Evolutionary conservation across 2,797 vertebrate species (phyloP).

Genomic region (Propithecus perrieri): DNA sequence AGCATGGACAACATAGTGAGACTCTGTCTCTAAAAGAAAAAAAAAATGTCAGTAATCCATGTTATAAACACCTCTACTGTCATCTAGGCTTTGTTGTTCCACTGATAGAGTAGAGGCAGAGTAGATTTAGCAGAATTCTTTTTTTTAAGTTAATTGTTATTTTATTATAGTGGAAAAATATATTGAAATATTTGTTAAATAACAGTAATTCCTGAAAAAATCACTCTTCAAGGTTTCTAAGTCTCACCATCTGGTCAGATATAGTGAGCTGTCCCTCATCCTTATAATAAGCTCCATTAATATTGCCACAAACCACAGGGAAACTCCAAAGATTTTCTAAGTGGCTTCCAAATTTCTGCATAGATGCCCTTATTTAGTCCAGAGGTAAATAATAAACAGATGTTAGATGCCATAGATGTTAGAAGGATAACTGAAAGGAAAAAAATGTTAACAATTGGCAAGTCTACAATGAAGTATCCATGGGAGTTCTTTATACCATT

Average conservation of each 20-base stretch:
- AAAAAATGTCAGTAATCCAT: neutral
- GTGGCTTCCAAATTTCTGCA: slow-evolving; percentile 62
- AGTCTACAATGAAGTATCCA: neutral
- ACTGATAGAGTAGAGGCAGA: neutral
- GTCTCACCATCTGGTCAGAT: neutral
- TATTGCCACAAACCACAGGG: neutral
- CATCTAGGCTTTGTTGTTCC: neutral
- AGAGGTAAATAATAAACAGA: slow-evolving; percentile 42
- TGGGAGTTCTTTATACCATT: neutral
- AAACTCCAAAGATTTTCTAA: slow-evolving; percentile 36
- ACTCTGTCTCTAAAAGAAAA: neutral
- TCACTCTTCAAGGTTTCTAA: neutral
- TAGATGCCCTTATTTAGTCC: slow-evolving; percentile 30
- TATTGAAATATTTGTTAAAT: slow-evolving; percentile 60
- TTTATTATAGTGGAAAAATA: slow-evolving; percentile 76
- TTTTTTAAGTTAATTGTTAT: slow-evolving; percentile 16
- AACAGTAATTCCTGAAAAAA: slow-evolving; percentile 52
- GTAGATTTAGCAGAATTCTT: neutral
- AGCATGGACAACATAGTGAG: neutral
- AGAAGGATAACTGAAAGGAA: neutral
- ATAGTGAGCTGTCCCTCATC: neutral
- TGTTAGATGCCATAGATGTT: slow-evolving; percentile 10
- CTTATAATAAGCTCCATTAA: neutral
- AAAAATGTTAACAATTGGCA: slow-evolving; percentile 10
- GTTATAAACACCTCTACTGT: neutral